Conservation (phyloP, 37 sponge, comb jelly and placozoan species). For the Halichondria panicea region DNA sequence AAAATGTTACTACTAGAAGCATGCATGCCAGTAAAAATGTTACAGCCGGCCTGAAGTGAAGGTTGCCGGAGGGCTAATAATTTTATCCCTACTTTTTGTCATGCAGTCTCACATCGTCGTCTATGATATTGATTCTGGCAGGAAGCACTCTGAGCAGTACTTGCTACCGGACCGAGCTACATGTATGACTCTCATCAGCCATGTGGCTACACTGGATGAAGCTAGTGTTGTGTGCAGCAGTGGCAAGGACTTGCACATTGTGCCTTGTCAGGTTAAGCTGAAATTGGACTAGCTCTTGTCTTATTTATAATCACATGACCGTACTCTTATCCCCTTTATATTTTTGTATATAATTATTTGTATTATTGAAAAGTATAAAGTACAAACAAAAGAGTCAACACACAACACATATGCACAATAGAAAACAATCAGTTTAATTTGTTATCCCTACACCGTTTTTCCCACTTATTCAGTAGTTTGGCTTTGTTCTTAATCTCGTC, state of each 20-base stretch:
- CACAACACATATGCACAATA: neutral
- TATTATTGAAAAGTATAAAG: neutral
- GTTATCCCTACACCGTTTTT: constrained; percentile 57
- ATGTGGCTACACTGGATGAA: constrained; percentile 19
- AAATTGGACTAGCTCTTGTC: constrained; percentile 33
- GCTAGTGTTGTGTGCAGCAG: constrained; percentile 41
- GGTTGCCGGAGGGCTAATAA: neutral
- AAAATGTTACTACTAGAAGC: too few relatives aligned
- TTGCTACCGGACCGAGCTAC: constrained; percentile 3
- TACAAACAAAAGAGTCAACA: neutral
- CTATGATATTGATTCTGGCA: constrained; percentile 27
- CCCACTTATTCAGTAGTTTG: constrained; percentile 68
- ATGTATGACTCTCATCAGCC: constrained; percentile 5
- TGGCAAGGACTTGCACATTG: constrained; percentile 47
- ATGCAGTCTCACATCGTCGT: constrained; percentile 23
- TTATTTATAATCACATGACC: neutral
- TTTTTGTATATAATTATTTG: too few relatives aligned
- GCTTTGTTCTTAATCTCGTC: constrained; percentile 60
- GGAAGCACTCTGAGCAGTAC: constrained; percentile 14
- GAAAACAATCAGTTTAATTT: constrained; percentile 62
- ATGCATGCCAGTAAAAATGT: too few relatives aligned
- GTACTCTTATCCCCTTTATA: neutral
- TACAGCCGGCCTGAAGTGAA: too few relatives aligned
- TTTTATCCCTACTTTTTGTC: neutral
- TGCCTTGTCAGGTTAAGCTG: constrained; percentile 45